These are phyloP conservation scores for Triplophysa siluroides DNA, from an alignment of 2,113 vertebrate species.

Conservation along the genomic window DNA sequence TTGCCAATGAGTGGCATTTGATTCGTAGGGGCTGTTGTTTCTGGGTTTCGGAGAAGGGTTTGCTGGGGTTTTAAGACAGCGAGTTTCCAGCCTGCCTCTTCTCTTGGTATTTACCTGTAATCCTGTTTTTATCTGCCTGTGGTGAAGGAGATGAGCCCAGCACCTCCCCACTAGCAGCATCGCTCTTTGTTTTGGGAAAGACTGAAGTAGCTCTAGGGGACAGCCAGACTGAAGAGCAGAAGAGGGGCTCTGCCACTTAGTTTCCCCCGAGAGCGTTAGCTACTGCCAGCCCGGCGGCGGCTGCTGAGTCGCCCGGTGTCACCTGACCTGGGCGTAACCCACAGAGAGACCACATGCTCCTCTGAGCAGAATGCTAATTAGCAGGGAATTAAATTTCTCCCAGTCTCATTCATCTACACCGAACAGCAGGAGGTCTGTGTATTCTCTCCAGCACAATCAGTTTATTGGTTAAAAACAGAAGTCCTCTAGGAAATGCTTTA, in stretches of 20 bases:
- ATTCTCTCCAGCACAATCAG: constrained; percentile 23
- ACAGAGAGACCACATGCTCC: constrained; percentile 42
- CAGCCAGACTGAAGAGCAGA: constrained; percentile 66
- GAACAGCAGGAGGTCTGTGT: constrained; percentile 32
- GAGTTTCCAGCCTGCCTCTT: constrained; percentile 53
- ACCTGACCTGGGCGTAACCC: constrained; percentile 30
- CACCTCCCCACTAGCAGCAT: constrained; percentile 36
- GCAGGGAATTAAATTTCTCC: constrained; percentile 39
- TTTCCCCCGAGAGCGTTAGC: constrained; percentile 6
- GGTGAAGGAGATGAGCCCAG: constrained; percentile 53
- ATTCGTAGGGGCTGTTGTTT: constrained; percentile 17
- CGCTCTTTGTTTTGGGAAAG: constrained; percentile 64
- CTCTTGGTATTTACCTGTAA: constrained; percentile 67
- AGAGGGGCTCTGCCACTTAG: constrained; percentile 60
- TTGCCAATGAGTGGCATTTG: constrained; percentile 40
- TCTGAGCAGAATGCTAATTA: constrained; percentile 52
- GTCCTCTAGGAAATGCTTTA: background rate
- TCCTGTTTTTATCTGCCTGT: constrained; percentile 62
- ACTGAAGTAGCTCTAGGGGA: constrained; percentile 64
- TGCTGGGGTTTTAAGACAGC: constrained; percentile 25
- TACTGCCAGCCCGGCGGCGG: background rate
- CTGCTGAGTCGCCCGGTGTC: constrained; percentile 16
- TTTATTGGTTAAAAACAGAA: constrained; percentile 32
- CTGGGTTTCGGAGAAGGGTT: constrained; percentile 15
- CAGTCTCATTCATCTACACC: constrained; percentile 47